Conservation (phyloP, 1,140 invertebrate species). For the Zaprionus capensis region DNA sequence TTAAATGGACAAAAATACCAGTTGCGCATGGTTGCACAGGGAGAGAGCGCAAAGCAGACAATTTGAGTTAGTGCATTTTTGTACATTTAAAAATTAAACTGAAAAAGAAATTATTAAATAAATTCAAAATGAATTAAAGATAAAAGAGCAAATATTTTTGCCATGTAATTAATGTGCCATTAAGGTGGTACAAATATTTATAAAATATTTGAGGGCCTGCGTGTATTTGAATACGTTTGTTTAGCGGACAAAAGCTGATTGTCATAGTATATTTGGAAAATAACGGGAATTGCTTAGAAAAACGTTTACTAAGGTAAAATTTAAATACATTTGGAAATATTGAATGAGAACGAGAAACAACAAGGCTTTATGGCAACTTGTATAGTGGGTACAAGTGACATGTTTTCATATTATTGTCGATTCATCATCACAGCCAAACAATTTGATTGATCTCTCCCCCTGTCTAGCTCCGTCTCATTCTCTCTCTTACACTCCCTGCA, state of each 20-base stretch:
- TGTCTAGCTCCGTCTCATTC: neutral
- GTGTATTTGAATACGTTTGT: neutral
- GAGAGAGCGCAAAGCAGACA: neutral
- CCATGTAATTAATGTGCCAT: neutral
- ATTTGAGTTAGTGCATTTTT: constrained; percentile 9
- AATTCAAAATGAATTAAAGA: neutral
- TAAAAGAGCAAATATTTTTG: neutral
- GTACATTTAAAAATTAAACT: neutral
- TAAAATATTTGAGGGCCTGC: neutral
- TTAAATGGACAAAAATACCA: constrained; percentile 25
- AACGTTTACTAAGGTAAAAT: neutral
- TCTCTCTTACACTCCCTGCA: neutral
- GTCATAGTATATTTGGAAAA: neutral
- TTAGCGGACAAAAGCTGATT: constrained; percentile 33
- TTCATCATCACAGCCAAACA: neutral
- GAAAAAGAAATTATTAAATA: neutral
- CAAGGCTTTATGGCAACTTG: neutral
- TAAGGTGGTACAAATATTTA: neutral
- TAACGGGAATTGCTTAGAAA: constrained; percentile 6
- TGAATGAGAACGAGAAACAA: neutral
- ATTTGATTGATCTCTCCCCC: neutral
- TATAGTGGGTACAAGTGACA: neutral
- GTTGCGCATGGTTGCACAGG: constrained; percentile 35
- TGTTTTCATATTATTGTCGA: neutral
- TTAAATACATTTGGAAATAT: neutral